Evolutionary conservation across 2,113 vertebrate genomes (phyloP), one percentile per base, ranked within the genome.

Genomic region (Nesogale talazaci): DNA sequence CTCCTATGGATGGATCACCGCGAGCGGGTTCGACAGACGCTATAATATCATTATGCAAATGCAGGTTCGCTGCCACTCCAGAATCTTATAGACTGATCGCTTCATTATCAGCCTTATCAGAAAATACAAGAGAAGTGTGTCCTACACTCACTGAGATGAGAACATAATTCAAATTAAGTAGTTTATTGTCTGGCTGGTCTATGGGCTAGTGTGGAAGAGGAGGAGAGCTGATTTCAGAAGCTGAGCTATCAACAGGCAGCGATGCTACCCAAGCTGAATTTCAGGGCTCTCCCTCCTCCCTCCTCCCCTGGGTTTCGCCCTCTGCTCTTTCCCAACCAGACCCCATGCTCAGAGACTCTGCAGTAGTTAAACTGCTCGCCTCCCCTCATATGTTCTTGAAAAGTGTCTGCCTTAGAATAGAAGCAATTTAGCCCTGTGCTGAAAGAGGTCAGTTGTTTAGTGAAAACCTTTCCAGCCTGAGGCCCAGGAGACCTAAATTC

Each of bases 11-110:
- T 95, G 92, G 90, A 94, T 96, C 83, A 82, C 84, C 1, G 29
- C 85, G 93, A 93, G 79, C 23, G 27, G 72, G 75, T 95, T 96
- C 80, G 86, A 95, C 94, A 96, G 96, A 95, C 4, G 74, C 88
- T 96, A 93, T 96, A 94, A 97, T 96, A 96, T 94, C 95, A 97
- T 97, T 96, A 96, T 95, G 95, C 91, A 96, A 97, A 96, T 96
- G 27, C 40, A 81, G 69, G 89, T 86, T 94, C 85, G 42, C 91
- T 94, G 90, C 88, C 94, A 88, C 93, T 90, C 14, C 78, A 89
- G 92, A 90, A 96, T 96, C 92, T 86, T 92, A 83, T 93, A 95
- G 92, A 95, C 91, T 95, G 94, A 95, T 97, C 65, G 3, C 88
- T 95, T 96, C 94, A 96, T 96, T 96, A 97, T 97, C 94, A 92